Base-by-base conservation (phyloP, 2,113 vertebrate genomes). In the Equus quagga region DNA sequence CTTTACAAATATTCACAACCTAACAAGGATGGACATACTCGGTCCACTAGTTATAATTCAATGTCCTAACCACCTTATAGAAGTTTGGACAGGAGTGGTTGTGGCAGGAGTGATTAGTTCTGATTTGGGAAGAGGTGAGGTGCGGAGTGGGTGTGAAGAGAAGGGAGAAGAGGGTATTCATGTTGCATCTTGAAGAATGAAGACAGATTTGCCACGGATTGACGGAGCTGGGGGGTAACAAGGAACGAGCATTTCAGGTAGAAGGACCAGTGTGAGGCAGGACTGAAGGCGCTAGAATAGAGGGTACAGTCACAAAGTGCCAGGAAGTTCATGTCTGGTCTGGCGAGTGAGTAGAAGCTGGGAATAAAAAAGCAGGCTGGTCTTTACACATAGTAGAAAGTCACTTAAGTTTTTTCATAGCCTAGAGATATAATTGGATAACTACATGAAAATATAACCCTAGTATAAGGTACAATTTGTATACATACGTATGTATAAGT, bases 361-460 rank as follows among this genome's bases (percentile, higher is more conserved):
- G 21, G 44, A 56, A 24, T 23, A 0, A 49, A 24, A 44, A 51
- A 56, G 41, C 60, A 73, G 41, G 18, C 24, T 24, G 51, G 56
- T 44, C 33, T 65, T 12, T 5, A 62, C 44, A 46, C 17, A 58
- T 3, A 28, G 26, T 0, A 75, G 70, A 41, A 24, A 60, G 36
- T 44, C 82, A 49, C 17, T 44, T 36, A 15, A 90, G 89, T 58
- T 75, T 85, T 97, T 97, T 5, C 72, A 89, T 4, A 86, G 64
- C 31, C 11, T 56, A 56, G 23, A 46, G 28, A 76, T 15, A 41
- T 8, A 78, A 56, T 4, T 26, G 65, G 28, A n/a, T 26, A 56
- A 70, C 49, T 51, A 54, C 1, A 41, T 36, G 44, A 58, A 67
- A 62, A 73, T 49, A 41, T 12, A 58, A 41, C 21, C 36, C 62